Conservation (phyloP, 2,113 vertebrate species). For the Amazona guildingii region DNA sequence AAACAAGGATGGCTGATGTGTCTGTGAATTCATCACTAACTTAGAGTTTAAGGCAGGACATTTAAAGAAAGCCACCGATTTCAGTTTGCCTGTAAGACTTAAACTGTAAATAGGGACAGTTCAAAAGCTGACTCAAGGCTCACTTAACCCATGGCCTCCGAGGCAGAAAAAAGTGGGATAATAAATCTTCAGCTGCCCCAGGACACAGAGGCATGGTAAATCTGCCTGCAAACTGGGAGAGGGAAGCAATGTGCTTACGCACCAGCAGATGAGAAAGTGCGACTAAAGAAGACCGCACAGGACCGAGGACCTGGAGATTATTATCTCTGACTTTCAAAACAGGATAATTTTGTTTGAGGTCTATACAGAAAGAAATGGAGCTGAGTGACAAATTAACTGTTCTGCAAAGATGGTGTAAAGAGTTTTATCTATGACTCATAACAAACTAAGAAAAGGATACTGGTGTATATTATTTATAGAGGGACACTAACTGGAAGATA, state of each 20-base stretch:
- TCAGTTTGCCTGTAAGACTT: not conserved
- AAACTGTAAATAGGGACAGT: not conserved
- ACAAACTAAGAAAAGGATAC: not conserved
- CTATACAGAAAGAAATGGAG: not conserved
- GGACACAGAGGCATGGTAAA: accelerated
- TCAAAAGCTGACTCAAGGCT: not conserved
- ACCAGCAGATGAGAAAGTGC: not conserved
- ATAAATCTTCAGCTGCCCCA: not conserved
- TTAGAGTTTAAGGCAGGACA: not conserved
- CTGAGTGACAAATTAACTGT: not conserved
- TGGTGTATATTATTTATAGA: not conserved
- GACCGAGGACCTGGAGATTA: not conserved
- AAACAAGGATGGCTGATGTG: accelerated
- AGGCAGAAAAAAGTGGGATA: not conserved
- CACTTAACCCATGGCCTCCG: not conserved
- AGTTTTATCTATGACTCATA: not conserved
- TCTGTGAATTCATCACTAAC: not conserved
- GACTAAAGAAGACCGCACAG: not conserved
- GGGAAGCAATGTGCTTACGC: accelerated
- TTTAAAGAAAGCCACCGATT: not conserved
- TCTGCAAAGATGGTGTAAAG: not conserved
- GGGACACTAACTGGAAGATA: not conserved
- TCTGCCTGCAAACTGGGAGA: not conserved
- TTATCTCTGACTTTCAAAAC: not conserved
- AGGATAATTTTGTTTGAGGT: not conserved